Percentiles rank a stretch among this genome's conserved stretches.
phyloP scores from a whole-genome alignment of 2,888 invertebrate species.

The Elysia crispata region DNA sequence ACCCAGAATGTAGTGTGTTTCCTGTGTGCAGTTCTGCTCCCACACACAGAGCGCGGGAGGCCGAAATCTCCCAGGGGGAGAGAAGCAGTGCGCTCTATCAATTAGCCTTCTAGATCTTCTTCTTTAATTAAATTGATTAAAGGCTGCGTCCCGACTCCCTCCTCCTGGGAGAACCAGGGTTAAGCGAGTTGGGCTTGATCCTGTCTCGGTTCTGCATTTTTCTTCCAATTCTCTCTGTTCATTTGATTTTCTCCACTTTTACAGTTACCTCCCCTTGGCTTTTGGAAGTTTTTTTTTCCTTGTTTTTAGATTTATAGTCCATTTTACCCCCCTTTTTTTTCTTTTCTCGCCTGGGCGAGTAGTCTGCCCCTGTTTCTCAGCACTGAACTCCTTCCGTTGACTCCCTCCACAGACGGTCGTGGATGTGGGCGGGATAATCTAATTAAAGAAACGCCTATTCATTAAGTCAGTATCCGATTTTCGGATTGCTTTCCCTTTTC shows the following conservation, averaged over 20 bases:
- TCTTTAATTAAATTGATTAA: conserved; percentile 64
- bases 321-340: too few species aligned
- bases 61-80: neutral
- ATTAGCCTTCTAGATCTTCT: conserved; percentile 57
- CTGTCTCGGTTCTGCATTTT: conserved; percentile 42
- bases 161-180: conserved; percentile 52
- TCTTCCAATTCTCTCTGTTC: neutral
- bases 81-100: conserved; percentile 53
- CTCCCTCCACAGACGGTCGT: too few species aligned
- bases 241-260: too few species aligned
- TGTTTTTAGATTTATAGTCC: too few species aligned
- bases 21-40: too few species aligned
- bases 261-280: too few species aligned
- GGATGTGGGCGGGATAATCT: conserved; percentile 52
- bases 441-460: conserved; percentile 70
- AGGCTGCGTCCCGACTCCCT: conserved; percentile 21
- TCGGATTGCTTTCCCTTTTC: conserved; percentile 27
- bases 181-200: conserved; percentile 50
- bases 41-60: too few species aligned
- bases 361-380: too few species aligned
- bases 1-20: too few species aligned
- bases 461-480: conserved; percentile 64
- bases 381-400: too few species aligned
- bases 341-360: too few species aligned
- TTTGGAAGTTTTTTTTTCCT: too few species aligned